Conservation (phyloP, 2,888 invertebrate species). For the Drosophila flavopinicola region DNA sequence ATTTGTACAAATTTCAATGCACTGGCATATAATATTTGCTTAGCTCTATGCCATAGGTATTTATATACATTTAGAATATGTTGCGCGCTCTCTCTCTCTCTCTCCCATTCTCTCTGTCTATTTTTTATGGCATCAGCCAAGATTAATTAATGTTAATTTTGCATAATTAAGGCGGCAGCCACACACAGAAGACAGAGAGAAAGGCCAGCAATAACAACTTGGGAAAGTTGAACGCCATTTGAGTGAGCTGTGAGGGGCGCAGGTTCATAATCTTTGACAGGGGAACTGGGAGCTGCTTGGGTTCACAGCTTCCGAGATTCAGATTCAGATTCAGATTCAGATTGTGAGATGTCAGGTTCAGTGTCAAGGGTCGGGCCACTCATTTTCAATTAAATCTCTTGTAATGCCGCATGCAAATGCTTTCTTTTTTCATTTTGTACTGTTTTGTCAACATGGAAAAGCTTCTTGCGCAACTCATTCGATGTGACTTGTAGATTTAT, state of each 20-base stretch:
- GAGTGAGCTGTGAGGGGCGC: neutral
- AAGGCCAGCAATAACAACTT: constrained; percentile 32
- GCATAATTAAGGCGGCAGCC: constrained; percentile 72
- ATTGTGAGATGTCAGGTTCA: constrained; percentile 63
- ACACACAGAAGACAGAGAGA: constrained; percentile 28
- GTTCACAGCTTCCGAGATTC: constrained; percentile 17
- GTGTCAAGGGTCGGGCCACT: constrained; percentile 62
- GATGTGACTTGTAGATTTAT: constrained; percentile 23
- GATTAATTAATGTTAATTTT: constrained; percentile 81
- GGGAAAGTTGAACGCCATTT: constrained; percentile 35
- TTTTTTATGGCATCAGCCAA: constrained; percentile 60
- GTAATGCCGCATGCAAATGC: constrained; percentile 51
- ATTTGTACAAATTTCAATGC: constrained; percentile 58
- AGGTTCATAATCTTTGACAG: constrained; percentile 27
- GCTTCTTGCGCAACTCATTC: constrained; percentile 38
- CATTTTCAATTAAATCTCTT: constrained; percentile 60
- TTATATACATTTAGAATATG: constrained; percentile 35
- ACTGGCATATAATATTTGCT: constrained; percentile 45
- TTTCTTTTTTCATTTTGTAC: constrained; percentile 1
- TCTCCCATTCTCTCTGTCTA: neutral
- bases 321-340: too few relatives aligned
- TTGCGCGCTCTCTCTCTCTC: constrained; percentile 2
- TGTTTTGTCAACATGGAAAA: constrained; percentile 42
- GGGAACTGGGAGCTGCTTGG: constrained; percentile 21
- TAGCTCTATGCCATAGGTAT: constrained; percentile 13